Evolutionary conservation across 1,140 invertebrate species (phyloP), one percentile per base, ranked within the genome.

Genomic region (Euborellia annulipes): DNA sequence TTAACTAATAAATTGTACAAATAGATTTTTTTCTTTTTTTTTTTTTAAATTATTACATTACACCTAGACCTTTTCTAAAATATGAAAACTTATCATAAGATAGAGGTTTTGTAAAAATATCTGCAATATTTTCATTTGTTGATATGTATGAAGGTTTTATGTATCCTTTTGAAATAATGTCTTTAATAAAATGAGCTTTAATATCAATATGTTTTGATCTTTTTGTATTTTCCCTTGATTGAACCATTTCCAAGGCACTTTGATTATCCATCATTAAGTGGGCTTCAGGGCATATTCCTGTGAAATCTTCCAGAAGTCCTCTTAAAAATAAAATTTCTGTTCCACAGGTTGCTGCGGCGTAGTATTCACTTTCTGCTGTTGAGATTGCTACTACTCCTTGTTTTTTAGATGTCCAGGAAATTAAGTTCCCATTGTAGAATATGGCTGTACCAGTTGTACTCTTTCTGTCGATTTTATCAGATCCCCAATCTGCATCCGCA

Each of bases 401-500:
- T 38, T 38, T 38, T 38, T 38, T 38, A 17, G n/a, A n/a, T n/a
- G 14, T 38, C 36, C 36, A 13, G 3, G 36, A 38, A 14, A 38
- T 18, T 4, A 38, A 18, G 3, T 38, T 38, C 3, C 36, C 36
- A n/a, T 18, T 17, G 36, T 38, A 18, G n/a, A 38, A 38, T 18
- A 18, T 17, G 3, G 36, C 36, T 18, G 19, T 38, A 14, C 36
- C 36, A 38, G 14, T 38, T 18, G 19, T 38, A 18, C 13, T 38
- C 36, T 38, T 49, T 23, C 58, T 30, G 46, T 59, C 55, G 2
- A 52, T 32, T 1, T 18, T 20, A 41, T 58, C 43, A 47, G 45
- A 49, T 37, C 48, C 60, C 52, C 56, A 64, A 50, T 66, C 63
- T 1, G 66, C 55, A 50, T 66, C 65, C 16, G 54, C 51, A 54